Base-by-base conservation (phyloP, 53 echinoderm and acorn worm genomes). In the Apostichopus leukothele region DNA sequence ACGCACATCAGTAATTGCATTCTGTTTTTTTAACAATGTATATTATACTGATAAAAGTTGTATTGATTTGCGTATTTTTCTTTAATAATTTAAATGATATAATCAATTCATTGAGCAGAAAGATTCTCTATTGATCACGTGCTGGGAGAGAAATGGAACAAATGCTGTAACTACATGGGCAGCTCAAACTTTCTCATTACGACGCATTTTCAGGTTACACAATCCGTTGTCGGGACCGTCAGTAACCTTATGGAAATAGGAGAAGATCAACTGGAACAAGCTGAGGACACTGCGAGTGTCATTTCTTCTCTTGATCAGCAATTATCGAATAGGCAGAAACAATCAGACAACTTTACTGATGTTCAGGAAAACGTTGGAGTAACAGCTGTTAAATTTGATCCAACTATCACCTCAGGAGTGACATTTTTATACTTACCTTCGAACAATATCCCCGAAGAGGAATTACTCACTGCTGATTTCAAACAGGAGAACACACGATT, bases 141-240 rank as follows among this genome's bases (percentile, higher is more conserved):
- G 3, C 39, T 39, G 39, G 2, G 39, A 39, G 39, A 39, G 39
- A 3, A 39, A 39, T 39, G 39, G 39, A 39, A 39, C 39, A 39
- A 39, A 39, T 39, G 39, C 39, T 39, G 39, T 39, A 39, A 39
- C 39, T 39, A 39, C 3, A 39, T 39, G 39, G 3, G 39, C 39
- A 39, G 39, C 39, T 39, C 39, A 39, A 3, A 39, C 39, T 39
- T 39, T 39, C 2, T 3, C 39, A 39, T 39, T 39, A 39, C 39
- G 39, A 39, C 39, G 39, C 39, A 39, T 39, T 39, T 59, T 7
- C 21, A 83, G 83, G 83, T 83, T 7, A 59, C 83, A 50, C 18
- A 83, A 50, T 83, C 83, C 5, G 83, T 83, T 9, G 83, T 83
- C 11, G 83, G 83, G 54, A 83, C 60, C 4, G 83, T 83, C n/a